A percentile compares a stretch with the other conserved stretches of the same genome.
Evolutionary conservation across 2,113 vertebrate species (phyloP).

Genomic region (Myrmophylax atrothorax): DNA sequence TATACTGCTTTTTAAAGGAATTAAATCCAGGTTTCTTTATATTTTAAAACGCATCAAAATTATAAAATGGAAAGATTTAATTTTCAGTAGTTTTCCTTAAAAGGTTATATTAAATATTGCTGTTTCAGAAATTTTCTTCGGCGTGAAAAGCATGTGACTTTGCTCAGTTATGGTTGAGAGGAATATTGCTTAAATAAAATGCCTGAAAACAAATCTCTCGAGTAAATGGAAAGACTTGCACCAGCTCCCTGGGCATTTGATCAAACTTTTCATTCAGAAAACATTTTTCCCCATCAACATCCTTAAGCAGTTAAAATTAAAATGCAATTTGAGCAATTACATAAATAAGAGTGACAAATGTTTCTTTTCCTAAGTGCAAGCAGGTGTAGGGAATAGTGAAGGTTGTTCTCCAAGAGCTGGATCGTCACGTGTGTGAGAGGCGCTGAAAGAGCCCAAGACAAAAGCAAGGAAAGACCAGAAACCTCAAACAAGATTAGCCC

Average conservation of each 20-base stretch:
- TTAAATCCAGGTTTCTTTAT: neutral
- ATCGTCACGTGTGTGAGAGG: rapidly evolving
- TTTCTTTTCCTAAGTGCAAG: slow-evolving; percentile 57
- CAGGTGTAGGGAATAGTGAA: slow-evolving; percentile 11
- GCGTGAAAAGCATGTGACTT: neutral
- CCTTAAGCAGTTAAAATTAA: slow-evolving; percentile 55
- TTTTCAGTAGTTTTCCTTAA: neutral
- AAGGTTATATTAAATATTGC: neutral
- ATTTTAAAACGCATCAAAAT: neutral
- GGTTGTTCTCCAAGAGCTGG: neutral
- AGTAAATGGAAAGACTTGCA: neutral
- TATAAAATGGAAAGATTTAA: neutral
- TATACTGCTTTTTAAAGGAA: neutral
- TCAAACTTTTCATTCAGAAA: slow-evolving; percentile 52
- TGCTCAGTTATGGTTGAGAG: neutral
- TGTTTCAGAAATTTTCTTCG: neutral
- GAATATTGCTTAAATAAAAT: slow-evolving; percentile 1
- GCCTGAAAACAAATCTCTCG: neutral
- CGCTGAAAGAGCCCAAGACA: neutral
- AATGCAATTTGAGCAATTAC: slow-evolving; percentile 52
- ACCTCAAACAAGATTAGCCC: neutral
- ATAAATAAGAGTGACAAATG: slow-evolving; percentile 53
- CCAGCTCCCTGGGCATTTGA: neutral
- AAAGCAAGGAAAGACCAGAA: neutral
- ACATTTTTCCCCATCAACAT: slow-evolving; percentile 6